Percentiles rank a stretch among this genome's conserved stretches.
Conservation (phyloP, 2,888 invertebrate species). For the Andrena praecox region DNA sequence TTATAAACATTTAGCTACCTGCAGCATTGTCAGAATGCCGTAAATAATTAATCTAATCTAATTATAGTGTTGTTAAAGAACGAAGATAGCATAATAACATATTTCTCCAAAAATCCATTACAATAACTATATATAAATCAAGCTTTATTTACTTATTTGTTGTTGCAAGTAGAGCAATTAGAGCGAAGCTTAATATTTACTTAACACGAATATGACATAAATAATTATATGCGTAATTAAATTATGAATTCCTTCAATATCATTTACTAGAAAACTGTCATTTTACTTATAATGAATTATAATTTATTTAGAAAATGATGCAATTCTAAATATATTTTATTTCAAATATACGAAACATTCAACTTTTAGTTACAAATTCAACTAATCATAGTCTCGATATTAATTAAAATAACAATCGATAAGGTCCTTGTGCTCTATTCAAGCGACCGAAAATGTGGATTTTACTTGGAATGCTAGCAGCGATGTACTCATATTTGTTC, state of each 20-base stretch:
- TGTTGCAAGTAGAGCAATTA: not conserved
- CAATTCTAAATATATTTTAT: too few relatives aligned
- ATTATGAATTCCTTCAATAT: not conserved
- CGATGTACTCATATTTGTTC: constrained; percentile 1
- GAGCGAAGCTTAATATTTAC: not conserved
- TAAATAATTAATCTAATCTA: not conserved
- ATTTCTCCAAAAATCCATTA: not conserved
- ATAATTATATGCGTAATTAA: not conserved
- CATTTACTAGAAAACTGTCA: too few relatives aligned
- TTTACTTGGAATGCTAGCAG: not conserved
- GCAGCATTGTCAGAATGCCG: not conserved
- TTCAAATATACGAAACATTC: not conserved
- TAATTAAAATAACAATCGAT: not conserved
- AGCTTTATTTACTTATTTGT: not conserved
- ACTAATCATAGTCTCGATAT: not conserved
- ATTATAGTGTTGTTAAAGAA: not conserved
- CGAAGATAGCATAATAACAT: not conserved
- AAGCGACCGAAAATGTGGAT: not conserved
- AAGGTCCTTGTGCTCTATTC: not conserved
- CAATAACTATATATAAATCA: not conserved
- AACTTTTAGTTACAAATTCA: not conserved
- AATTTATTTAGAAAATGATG: too few relatives aligned
- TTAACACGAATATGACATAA: not conserved
- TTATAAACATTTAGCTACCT: not conserved
- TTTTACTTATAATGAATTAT: not conserved